Base-by-base conservation (phyloP, 2,113 vertebrate species). In the Epinephelus lanceolatus region DNA sequence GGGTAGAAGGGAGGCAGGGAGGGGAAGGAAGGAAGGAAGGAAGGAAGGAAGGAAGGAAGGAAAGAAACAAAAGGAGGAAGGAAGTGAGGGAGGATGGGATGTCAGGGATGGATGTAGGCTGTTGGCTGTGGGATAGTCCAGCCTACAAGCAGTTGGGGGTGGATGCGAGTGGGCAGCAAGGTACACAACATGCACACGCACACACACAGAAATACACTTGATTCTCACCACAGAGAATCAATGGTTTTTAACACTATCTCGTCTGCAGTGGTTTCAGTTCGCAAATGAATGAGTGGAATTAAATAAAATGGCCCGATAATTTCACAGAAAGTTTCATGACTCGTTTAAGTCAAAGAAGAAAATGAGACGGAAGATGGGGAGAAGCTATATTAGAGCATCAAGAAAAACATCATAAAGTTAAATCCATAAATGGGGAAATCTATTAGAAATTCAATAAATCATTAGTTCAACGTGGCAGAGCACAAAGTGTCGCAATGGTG, bases 111-210 rank as follows among this genome's bases (percentile, higher is more conserved):
- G 55, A 71, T 82, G 61, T 62, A 76, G 70, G 57, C 23, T 40
- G 49, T 70, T 68, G 74, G 69, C 65, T 79, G 55, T 63, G 47
- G 63, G 83, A 55, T 55, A 60, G 82, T 87, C 76, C 81, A 42
- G 72, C 78, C 68, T 66, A 72, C 72, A 78, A 60, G 80, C 87
- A 40, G 57, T 79, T 81, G 60, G 71, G 71, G 75, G 62, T 76
- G 69, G 77, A 74, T 84, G 69, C 6, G 25, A 81, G 84, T 83
- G 73, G 69, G 66, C 27, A 68, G 77, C 56, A 62, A 21, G 61
- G 37, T 56, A 23, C 65, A 49, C 19, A 19, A 5, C 14, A 55
- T 11, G 6, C 8, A 42, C 55, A 30, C 2, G 67, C 53, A 76
- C 66, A 6, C 52, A 37, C 17, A 33, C 13, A 51, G 14, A n/a